Conservation (phyloP, 2,797 vertebrate species). For the Loriculus beryllinus region DNA sequence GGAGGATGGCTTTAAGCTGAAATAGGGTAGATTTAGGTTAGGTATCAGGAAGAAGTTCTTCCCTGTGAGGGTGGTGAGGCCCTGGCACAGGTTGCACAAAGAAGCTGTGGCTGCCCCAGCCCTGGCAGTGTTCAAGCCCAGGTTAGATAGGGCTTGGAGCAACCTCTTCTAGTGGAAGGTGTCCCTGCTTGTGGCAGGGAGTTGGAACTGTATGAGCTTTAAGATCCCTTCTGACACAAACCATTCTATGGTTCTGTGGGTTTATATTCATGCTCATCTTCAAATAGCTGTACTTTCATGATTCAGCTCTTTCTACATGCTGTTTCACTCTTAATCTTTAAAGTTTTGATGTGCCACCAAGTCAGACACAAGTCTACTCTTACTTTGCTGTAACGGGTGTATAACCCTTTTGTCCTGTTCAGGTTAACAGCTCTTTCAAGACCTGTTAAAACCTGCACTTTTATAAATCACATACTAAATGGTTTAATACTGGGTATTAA, state of each 20-base stretch:
- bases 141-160: not conserved
- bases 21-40: not conserved
- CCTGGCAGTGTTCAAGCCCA: not conserved
- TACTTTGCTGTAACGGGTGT: not conserved
- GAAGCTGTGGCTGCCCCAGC: not conserved
- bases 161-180: not conserved
- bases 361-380: not conserved
- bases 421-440: not conserved
- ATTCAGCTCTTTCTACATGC: not conserved
- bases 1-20: not conserved
- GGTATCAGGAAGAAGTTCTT: not conserved
- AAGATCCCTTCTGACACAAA: not conserved
- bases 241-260: not conserved
- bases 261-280: rapidly evolving
- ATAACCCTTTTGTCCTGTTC: not conserved
- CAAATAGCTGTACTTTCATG: not conserved
- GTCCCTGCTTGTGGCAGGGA: not conserved
- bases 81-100: not conserved
- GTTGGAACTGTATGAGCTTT: not conserved
- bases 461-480: not conserved
- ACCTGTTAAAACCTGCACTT: not conserved
- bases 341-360: not conserved
- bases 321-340: not conserved
- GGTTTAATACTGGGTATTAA: not conserved
- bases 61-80: not conserved